phyloP scores from a whole-genome alignment of 2,888 invertebrate genomes.

The Argyresthia goedartella region DNA sequence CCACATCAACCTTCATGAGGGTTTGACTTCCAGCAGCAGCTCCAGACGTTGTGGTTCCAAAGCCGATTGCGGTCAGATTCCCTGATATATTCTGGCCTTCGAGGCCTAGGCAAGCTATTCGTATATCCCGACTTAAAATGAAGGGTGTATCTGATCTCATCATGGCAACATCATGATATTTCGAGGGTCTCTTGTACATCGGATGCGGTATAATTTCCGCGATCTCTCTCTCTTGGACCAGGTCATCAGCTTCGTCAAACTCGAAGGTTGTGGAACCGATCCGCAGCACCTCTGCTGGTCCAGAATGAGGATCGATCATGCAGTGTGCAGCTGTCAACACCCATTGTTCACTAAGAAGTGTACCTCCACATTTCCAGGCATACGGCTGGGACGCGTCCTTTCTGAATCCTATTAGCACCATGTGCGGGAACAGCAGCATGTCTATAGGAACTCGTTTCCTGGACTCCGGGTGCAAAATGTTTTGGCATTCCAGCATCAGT shows the following conservation, averaged over 20 bases:
- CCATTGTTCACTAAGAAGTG: constrained; percentile 49
- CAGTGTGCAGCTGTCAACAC: constrained; percentile 62
- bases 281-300: constrained; percentile 59
- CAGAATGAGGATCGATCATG: constrained; percentile 44
- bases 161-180: constrained; percentile 76
- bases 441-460: constrained; percentile 55
- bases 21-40: constrained; percentile 47
- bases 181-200: constrained; percentile 63
- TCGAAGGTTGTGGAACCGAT: constrained; percentile 69
- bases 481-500: constrained; percentile 56
- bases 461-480: constrained; percentile 35
- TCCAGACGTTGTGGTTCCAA: constrained; percentile 68
- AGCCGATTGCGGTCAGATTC: constrained; percentile 73
- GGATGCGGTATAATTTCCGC: constrained; percentile 63
- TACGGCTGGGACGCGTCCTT: constrained; percentile 17
- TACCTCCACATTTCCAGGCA: constrained; percentile 59
- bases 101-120: constrained; percentile 73
- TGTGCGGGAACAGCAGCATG: constrained; percentile 71
- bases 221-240: constrained; percentile 64
- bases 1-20: constrained; percentile 60
- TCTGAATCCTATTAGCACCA: constrained; percentile 66
- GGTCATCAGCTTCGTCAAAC: constrained; percentile 53
- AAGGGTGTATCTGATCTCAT: constrained; percentile 64
- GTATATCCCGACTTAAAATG: constrained; percentile 59
- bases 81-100: constrained; percentile 20